phyloP scores from a whole-genome alignment of 2,113 vertebrate genomes.

The Centrocercus urophasianus region DNA sequence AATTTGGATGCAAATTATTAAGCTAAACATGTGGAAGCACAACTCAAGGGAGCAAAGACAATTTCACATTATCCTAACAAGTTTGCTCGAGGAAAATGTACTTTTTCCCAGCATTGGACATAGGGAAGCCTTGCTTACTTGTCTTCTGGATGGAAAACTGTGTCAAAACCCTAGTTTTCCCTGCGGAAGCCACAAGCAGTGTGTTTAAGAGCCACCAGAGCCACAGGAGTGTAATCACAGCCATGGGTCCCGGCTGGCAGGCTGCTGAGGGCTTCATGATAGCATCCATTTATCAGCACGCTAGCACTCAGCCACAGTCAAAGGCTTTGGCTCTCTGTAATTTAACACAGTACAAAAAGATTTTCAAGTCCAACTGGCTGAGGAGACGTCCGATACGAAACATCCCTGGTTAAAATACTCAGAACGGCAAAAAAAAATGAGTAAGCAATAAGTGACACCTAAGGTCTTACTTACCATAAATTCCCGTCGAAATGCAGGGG shows the following conservation, averaged over 20 bases:
- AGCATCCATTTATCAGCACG: not conserved
- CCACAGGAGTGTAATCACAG: not conserved
- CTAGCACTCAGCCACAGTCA: not conserved
- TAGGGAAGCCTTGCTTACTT: not conserved
- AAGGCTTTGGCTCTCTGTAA: not conserved
- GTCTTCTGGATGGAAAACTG: not conserved
- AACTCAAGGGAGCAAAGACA: not conserved
- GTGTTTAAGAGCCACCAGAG: not conserved
- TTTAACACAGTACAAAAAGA: not conserved
- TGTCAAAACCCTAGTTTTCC: fast-evolving
- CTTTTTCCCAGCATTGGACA: not conserved
- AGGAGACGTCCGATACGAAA: not conserved
- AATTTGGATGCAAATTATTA: slow-evolving; percentile 29
- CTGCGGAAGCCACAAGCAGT: not conserved
- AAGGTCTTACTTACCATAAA: slow-evolving; percentile 90
- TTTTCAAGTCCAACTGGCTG: not conserved
- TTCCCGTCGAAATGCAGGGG: slow-evolving; percentile 98
- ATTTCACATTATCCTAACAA: not conserved
- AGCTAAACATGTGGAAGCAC: not conserved
- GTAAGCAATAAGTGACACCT: not conserved
- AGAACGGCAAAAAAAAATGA: not conserved
- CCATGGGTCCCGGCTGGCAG: not conserved
- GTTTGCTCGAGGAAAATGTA: not conserved
- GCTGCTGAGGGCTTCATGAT: not conserved
- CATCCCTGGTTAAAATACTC: not conserved